phyloP scores from a whole-genome alignment of 1,140 invertebrate species.

The Luehdorfia chinensis region DNA sequence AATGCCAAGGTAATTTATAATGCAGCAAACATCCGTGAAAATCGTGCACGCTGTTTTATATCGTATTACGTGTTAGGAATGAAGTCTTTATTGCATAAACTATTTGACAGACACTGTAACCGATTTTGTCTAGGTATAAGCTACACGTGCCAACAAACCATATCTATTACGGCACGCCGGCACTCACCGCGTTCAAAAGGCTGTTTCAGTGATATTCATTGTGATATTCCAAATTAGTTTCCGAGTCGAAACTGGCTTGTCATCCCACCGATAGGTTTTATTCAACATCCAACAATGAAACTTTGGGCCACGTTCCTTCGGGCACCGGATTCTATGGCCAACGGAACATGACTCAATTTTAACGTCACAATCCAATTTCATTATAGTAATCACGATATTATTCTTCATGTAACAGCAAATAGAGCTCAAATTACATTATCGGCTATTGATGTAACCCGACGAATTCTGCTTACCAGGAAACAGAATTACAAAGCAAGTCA shows the following conservation, averaged over 20 bases:
- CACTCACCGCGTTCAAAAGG: conserved; percentile 63
- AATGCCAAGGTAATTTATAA: conserved; percentile 17
- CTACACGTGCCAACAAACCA: conserved; percentile 52
- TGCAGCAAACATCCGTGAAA: conserved; percentile 15
- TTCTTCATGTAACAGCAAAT: conserved; percentile 44
- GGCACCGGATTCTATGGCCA: conserved; percentile 48
- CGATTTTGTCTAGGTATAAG: conserved; percentile 14
- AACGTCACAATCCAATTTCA: conserved; percentile 48
- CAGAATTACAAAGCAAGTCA: conserved; percentile 38
- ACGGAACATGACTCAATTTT: conserved; percentile 61
- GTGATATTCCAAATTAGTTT: conserved; percentile 76
- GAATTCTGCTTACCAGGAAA: conserved; percentile 50
- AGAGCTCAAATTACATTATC: conserved; percentile 60
- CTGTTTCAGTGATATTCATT: conserved; percentile 71
- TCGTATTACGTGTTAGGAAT: conserved; percentile 11
- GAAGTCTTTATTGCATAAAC: conserved; percentile 10
- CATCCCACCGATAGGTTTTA: conserved; percentile 68
- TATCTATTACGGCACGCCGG: conserved; percentile 40
- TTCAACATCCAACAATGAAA: conserved; percentile 67
- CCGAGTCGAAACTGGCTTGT: conserved; percentile 62
- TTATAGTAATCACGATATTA: conserved; percentile 37
- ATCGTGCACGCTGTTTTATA: background rate
- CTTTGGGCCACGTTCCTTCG: conserved; percentile 65
- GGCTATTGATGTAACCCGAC: conserved; percentile 33
- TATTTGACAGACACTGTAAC: conserved; percentile 3